Evolutionary conservation across 2,113 vertebrate species (phyloP), one percentile per base, ranked within the genome.

Genomic region (Malurus cyaneus): DNA sequence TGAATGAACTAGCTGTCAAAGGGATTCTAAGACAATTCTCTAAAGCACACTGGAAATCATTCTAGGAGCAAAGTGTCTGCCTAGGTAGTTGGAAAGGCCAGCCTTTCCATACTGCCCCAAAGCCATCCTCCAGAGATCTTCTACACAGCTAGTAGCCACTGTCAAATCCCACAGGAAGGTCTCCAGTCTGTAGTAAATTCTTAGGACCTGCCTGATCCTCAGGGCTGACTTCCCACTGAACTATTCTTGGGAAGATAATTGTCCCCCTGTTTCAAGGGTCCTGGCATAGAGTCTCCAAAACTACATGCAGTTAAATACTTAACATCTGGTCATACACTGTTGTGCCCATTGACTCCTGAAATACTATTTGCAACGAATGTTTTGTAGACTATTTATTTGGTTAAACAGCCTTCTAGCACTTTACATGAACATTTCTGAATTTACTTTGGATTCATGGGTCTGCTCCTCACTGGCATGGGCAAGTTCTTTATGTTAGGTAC

Each of bases 291-390:
- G 32, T 21, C 18, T 86, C 57, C 54, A 89, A 54, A 72, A 4
- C 19, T 44, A 34, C 15, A 47, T 24, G 41, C 12, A 66, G 46
- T 71, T 74, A 69, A 67, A 71, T 21, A 28, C 11, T 28, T 0
- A 0, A 8, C 56, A 52, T 17, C 26, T 54, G 32, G 21, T 61
- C 41, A 44, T 47, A 42, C 0, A 1, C 17, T 70, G 29, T n/a
- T 53, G 18, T 53, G 70, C 32, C 34, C 65, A 8, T 61, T 86
- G 21, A 39, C 23, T 88, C 8, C 34, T 16, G 28, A 91, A 46
- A 42, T 50, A 46, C 34, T 81, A 62, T 74, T 85, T 92, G 71
- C 82, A 93, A 60, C 17, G 42, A 32, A 46, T 18, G 8, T 8
- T 3, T 76, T 92, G 36, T 39, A 70, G 64, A 5, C 14, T 71